phyloP scores from a whole-genome alignment of 2,797 vertebrate species.

The Argya squamiceps region DNA sequence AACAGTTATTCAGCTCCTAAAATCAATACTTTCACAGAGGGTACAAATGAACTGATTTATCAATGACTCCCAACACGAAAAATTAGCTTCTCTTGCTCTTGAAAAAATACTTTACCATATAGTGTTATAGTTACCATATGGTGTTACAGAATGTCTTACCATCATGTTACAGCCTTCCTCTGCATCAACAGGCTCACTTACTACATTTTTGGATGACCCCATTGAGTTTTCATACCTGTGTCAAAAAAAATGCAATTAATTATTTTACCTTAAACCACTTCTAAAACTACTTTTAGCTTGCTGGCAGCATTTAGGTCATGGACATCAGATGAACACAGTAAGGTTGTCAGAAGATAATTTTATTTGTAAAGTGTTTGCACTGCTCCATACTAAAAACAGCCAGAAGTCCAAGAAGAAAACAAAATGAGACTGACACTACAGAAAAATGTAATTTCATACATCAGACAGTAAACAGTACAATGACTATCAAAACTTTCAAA shows the following conservation, averaged over 20 bases:
- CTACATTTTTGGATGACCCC: conserved; percentile 65
- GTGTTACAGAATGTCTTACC: conserved; percentile 75
- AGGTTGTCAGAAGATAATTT: not conserved
- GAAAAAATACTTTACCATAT: not conserved
- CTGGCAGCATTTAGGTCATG: not conserved
- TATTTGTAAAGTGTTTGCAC: not conserved
- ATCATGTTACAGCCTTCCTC: conserved; percentile 69
- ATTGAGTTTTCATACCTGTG: conserved; percentile 70
- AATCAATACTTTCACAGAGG: not conserved
- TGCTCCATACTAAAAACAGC: not conserved
- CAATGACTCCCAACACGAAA: not conserved
- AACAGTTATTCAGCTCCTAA: not conserved
- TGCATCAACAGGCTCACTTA: conserved; percentile 59
- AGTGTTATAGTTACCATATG: not conserved
- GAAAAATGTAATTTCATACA: not conserved
- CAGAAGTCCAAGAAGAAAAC: not conserved
- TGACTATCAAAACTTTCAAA: not conserved
- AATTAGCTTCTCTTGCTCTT: not conserved
- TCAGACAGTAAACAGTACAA: not conserved
- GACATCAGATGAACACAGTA: not conserved
- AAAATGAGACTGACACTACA: not conserved
- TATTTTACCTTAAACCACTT: not conserved
- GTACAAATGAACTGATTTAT: not conserved
- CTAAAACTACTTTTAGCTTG: not conserved
- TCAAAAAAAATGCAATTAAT: conserved; percentile 37